Base-by-base conservation (phyloP, 2,797 vertebrate genomes). In the Notamacropus eugenii region DNA sequence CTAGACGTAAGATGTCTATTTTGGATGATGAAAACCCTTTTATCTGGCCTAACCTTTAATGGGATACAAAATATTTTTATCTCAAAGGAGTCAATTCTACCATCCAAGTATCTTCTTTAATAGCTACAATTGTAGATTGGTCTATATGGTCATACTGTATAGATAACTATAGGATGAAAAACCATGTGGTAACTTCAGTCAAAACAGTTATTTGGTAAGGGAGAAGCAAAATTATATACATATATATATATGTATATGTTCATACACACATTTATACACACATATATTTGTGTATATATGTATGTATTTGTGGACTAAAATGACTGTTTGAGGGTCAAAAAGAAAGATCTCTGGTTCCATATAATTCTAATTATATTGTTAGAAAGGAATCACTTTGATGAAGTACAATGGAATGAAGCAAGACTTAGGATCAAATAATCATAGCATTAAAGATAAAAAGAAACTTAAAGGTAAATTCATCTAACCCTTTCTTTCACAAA, bases 71-170 rank as follows among this genome's bases (percentile, higher is more conserved):
- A 96, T 62, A 92, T 46, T 74, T 94, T 59, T 59, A 54, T 55
- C 54, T 52, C 4, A 62, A 3, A 0, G 9, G 27, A 40, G 11
- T 14, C 40, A 87, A 57, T 92, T 94, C 54, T 92, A 14, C 93
- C 56, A 93, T 95, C 74, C 95, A 92, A 95, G 95, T 90, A 91
- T 55, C 62, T 91, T 10, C 34, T 90, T 93, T 91, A 62, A 92
- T 94, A 12, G 28, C 54, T 93, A 55, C 90, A 40, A 90, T 96
- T 96, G 95, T 22, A 87, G 58, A 56, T 0, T 90, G 34, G 5
- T 74, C 62, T 40, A 40, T 40, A 40, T 87, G 40, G 9, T 27
- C 74, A 87, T 87, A 87, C 40, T 46, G 3, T 24, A 46, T 40
- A 59, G 28, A 12, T 93, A 50, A 54, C 58, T 59, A 57, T 6